Evolutionary conservation across 2,797 vertebrate species (phyloP), one percentile per base, ranked within the genome.

Genomic region (Tangara arthus): DNA sequence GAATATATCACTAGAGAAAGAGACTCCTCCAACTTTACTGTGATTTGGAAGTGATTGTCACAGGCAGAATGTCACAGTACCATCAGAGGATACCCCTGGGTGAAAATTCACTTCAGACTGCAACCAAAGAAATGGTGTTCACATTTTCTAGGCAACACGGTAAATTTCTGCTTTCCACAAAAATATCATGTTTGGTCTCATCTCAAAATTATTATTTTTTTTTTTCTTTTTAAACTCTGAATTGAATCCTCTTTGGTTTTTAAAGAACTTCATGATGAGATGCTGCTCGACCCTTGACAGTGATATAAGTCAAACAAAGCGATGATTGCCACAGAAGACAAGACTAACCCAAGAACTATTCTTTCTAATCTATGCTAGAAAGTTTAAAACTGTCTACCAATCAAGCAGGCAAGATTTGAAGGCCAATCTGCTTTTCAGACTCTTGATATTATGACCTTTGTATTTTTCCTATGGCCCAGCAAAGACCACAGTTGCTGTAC

Each of bases 1-100:
- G 64, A 94, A 88, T 93, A 72, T 60, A 76, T 89, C 23, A 41
- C 55, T 79, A 75, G 70, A 83, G 50, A 85, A 94, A 83, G 81
- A 96, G 82, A 88, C 53, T 92, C 61, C 30, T 85, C 52, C 56
- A 93, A 27, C 30, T 55, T 82, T 72, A 77, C 19, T 28, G 76
- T 84, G 83, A 70, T 82, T 63, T 92, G 35, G 27, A 91, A 80
- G 20, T 56, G 18, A 78, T 56, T 82, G 11, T 32, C 69, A 68
- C 23, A 64, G 17, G 6, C 26, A 47, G 73, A 96, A 93, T 68
- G 37, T 73, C 92, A 53, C 20, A 30, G 7, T 47, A 32, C 53
- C 15, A 2, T 28, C 18, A 2, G 0, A 1, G 5, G 16, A 30
- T 27, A 68, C 10, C 32, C 3, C 17, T 34, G 20, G 5, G 4